Evolutionary conservation across 2,113 vertebrate species (phyloP).

Genomic region (Aviceda subcristata): DNA sequence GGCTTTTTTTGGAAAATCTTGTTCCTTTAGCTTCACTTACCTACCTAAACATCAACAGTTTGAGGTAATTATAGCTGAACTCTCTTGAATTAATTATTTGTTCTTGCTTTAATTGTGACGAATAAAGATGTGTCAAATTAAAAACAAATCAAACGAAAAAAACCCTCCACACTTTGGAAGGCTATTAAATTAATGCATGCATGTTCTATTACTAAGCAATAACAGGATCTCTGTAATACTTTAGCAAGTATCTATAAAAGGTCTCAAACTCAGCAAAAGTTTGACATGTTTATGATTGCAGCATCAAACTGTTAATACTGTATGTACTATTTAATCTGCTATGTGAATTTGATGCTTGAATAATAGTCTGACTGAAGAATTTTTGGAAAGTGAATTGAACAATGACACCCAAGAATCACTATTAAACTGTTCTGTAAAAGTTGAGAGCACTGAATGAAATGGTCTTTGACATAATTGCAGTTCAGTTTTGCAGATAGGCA

Average conservation of each 20-base stretch:
- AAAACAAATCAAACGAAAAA: background rate
- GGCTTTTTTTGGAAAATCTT: background rate
- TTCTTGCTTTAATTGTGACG: background rate
- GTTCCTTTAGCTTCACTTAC: background rate
- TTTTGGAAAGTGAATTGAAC: background rate
- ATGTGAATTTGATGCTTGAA: background rate
- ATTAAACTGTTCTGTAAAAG: background rate
- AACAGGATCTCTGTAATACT: background rate
- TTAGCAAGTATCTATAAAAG: background rate
- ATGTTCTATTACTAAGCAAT: background rate
- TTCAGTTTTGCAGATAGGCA: background rate
- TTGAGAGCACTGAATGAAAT: background rate
- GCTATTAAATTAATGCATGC: background rate
- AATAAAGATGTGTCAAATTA: background rate
- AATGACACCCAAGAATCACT: background rate
- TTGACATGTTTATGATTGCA: background rate
- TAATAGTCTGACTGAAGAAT: background rate
- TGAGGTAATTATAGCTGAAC: background rate
- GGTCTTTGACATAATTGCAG: background rate
- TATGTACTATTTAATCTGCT: background rate
- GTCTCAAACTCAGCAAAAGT: background rate
- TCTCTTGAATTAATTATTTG: background rate
- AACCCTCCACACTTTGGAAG: accelerated
- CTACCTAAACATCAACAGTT: background rate
- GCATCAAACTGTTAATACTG: background rate